Conservation (phyloP, 2,797 vertebrate genomes). For the Garrulus glandarius region DNA sequence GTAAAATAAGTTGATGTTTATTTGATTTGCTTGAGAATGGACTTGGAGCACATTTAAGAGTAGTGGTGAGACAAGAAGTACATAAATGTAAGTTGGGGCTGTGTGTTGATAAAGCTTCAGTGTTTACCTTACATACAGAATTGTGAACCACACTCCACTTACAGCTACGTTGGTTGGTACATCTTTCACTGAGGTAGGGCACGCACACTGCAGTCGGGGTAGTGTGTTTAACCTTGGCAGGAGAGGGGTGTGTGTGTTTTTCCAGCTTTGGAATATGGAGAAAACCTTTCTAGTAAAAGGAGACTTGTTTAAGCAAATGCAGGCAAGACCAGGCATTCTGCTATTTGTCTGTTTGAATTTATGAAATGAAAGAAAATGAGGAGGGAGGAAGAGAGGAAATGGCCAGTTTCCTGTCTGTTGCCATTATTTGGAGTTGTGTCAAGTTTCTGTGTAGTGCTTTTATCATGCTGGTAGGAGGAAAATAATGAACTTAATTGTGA, state of each 20-base stretch:
- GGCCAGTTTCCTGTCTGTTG: not conserved
- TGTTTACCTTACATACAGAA: not conserved
- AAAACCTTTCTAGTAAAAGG: not conserved
- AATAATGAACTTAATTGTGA: not conserved
- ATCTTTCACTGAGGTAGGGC: not conserved
- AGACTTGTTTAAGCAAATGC: not conserved
- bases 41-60: not conserved
- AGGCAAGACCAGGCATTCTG: not conserved
- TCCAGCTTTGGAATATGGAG: not conserved
- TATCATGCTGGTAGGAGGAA: not conserved
- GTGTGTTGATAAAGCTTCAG: not conserved
- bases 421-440: not conserved
- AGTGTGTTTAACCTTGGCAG: not conserved
- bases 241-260: not conserved
- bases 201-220: rapidly evolving
- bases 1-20: not conserved
- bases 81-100: not conserved
- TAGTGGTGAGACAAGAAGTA: not conserved
- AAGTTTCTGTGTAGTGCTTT: not conserved
- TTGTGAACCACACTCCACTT: not conserved
- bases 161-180: not conserved
- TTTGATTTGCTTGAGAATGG: not conserved
- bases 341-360: not conserved
- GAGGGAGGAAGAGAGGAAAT: not conserved
- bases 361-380: not conserved